Conservation (phyloP, 2,888 invertebrate genomes). For the Amblyjoppa proteus region DNA sequence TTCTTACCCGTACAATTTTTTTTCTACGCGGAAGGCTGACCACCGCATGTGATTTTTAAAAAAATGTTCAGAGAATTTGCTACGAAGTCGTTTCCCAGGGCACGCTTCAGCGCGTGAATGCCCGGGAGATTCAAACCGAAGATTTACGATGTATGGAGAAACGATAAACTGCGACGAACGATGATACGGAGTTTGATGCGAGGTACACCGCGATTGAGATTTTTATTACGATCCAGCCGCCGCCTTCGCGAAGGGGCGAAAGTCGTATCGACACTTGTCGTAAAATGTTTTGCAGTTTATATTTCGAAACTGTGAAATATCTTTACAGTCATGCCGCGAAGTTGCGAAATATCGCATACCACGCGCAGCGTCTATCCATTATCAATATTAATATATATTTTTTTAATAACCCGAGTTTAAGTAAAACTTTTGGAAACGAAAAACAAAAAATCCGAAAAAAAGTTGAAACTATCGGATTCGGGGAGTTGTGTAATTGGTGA, state of each 20-base stretch:
- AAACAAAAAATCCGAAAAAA: neutral
- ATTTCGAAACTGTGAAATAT: slow-evolving; percentile 22
- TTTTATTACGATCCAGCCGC: slow-evolving; percentile 36
- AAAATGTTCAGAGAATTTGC: neutral
- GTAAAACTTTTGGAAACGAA: neutral
- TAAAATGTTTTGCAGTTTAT: slow-evolving; percentile 38
- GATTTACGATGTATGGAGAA: neutral
- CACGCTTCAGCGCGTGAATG: neutral
- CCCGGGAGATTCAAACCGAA: neutral
- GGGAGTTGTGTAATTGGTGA: slow-evolving; percentile 41
- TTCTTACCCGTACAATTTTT: too few species aligned
- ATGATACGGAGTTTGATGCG: slow-evolving; percentile 20
- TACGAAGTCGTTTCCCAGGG: neutral
- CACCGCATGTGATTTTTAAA: neutral
- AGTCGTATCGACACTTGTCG: neutral
- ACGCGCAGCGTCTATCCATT: neutral
- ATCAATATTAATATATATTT: slow-evolving; percentile 3
- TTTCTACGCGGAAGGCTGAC: too few species aligned
- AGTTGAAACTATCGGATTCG: slow-evolving; percentile 11
- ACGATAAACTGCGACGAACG: neutral
- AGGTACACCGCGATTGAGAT: slow-evolving; percentile 33
- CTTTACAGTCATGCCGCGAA: slow-evolving; percentile 8
- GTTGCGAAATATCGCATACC: slow-evolving; percentile 5
- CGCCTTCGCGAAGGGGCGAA: neutral
- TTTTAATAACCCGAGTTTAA: neutral